These are phyloP conservation scores for Panagrolaimus sp. DNA, from an alignment of 1,140 invertebrate genomes.

Conservation along the genomic window DNA sequence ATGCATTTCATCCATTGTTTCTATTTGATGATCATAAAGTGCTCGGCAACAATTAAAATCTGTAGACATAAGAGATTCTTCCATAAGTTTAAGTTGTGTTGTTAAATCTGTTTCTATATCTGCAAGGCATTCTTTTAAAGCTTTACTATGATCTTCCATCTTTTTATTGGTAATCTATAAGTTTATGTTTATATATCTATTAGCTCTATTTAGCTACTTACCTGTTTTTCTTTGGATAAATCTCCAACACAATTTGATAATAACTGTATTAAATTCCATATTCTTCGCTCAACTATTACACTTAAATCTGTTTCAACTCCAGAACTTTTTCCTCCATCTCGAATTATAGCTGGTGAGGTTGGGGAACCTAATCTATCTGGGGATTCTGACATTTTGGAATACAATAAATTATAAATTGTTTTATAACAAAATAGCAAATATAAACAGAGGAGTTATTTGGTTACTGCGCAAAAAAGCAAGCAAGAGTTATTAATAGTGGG, in stretches of 20 bases:
- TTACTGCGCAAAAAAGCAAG: too few relatives aligned
- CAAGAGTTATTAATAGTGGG: too few relatives aligned
- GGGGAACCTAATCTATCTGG: too few relatives aligned
- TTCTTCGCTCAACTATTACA: background rate
- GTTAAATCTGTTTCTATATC: background rate
- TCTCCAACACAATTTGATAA: background rate
- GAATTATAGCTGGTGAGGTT: too few relatives aligned
- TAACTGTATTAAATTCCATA: background rate
- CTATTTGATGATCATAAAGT: background rate
- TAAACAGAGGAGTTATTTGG: too few relatives aligned
- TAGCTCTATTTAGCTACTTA: background rate
- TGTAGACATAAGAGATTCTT: background rate
- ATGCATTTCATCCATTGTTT: background rate
- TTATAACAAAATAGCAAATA: too few relatives aligned
- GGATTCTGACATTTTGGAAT: too few relatives aligned
- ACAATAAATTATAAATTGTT: too few relatives aligned
- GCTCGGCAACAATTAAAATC: constrained; percentile 3
- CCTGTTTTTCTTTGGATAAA: constrained; percentile 4
- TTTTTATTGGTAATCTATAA: background rate
- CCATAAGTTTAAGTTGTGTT: background rate
- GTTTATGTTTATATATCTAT: background rate
- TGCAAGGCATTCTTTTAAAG: background rate
- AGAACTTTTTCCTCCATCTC: too few relatives aligned
- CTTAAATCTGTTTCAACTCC: background rate
- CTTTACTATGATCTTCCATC: background rate